These are phyloP conservation scores for Macaca mulatta DNA, from an alignment of 2,113 vertebrate genomes.

Conservation along the genomic window DNA sequence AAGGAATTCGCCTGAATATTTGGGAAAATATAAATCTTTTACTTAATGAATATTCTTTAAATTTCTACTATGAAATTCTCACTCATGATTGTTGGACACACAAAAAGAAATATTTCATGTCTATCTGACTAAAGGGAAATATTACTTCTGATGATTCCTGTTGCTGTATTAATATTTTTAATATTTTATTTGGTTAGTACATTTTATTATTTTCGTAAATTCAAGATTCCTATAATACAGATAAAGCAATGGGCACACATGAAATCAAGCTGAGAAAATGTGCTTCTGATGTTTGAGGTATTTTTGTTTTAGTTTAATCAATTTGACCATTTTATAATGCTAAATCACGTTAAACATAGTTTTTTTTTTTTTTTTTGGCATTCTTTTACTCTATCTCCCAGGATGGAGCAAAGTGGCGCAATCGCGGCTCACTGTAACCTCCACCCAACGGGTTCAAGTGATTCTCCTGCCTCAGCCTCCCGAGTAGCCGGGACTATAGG, in stretches of 20 bases:
- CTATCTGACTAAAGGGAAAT: not conserved
- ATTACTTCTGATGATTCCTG: not conserved
- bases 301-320: not conserved
- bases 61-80: not conserved
- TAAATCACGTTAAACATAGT: not conserved
- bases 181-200: not conserved
- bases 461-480: too few relatives aligned
- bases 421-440: too few relatives aligned
- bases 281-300: not conserved
- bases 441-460: too few relatives aligned
- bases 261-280: not conserved
- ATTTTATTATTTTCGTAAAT: not conserved
- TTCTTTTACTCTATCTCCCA: too few relatives aligned
- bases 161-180: not conserved
- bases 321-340: not conserved
- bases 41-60: slow-evolving; percentile 16
- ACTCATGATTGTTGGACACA: not conserved
- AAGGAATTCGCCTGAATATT: not conserved
- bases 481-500: too few relatives aligned
- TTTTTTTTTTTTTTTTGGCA: too few relatives aligned
- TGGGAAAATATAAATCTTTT: slow-evolving; percentile 33
- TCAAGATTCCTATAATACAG: not conserved
- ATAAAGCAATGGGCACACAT: not conserved
- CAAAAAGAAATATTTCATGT: not conserved
- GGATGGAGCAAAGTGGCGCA: too few relatives aligned